phyloP scores from a whole-genome alignment of 2,113 vertebrate species.

The Uria lomvia region DNA sequence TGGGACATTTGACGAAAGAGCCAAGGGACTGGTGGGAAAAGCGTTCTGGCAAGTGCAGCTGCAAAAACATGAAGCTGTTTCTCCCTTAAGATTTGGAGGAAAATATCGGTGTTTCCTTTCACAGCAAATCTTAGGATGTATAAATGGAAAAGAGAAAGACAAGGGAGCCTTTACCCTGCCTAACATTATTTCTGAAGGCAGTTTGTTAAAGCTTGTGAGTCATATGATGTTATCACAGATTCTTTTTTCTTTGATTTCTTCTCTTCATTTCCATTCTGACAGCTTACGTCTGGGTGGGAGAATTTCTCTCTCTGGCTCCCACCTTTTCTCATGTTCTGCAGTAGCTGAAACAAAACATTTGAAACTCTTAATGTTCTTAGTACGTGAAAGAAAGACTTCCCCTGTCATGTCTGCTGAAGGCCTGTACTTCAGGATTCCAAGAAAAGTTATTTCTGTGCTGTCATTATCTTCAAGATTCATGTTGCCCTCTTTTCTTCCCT shows the following conservation, averaged over 20 bases:
- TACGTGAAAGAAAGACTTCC: neutral
- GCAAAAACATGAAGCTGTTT: conserved; percentile 35
- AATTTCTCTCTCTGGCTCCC: neutral
- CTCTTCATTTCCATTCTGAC: neutral
- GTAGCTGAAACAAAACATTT: neutral
- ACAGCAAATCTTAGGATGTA: neutral
- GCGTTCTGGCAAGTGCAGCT: conserved; percentile 23
- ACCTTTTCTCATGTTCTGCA: neutral
- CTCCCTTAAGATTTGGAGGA: conserved; percentile 43
- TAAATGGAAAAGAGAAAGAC: conserved; percentile 7
- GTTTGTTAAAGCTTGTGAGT: neutral
- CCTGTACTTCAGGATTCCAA: neutral
- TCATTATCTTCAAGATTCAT: neutral
- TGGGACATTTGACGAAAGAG: conserved; percentile 6
- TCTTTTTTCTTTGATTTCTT: neutral
- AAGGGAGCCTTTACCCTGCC: neutral
- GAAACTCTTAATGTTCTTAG: neutral
- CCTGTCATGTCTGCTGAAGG: neutral
- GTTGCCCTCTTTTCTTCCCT: neutral
- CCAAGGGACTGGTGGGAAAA: conserved; percentile 37
- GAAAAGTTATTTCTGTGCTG: neutral
- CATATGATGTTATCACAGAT: neutral
- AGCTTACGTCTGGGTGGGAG: neutral
- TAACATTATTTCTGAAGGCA: neutral
- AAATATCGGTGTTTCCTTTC: neutral